Percentiles rank a stretch among this genome's conserved stretches.
phyloP scores from a whole-genome alignment of 2,797 vertebrate species.

The Limosa lapponica region DNA sequence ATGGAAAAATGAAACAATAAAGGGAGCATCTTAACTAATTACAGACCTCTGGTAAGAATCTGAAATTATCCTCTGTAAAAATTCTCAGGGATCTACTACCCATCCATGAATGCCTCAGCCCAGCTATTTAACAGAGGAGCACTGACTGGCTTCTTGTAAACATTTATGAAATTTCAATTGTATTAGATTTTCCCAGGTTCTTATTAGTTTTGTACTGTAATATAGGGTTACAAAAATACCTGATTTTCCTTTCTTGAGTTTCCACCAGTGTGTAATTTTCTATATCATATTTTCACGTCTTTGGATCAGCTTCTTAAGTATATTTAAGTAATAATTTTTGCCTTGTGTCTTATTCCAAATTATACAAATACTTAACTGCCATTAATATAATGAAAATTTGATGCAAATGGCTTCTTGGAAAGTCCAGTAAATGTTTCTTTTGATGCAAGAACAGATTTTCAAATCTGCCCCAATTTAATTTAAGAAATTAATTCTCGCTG shows the following conservation, averaged over 20 bases:
- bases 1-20: not conserved
- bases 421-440: not conserved
- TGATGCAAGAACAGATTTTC: not conserved
- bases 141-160: not conserved
- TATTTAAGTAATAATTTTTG: not conserved
- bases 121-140: not conserved
- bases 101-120: not conserved
- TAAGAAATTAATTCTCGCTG: not conserved
- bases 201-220: not conserved
- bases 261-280: not conserved
- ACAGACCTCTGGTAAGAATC: not conserved
- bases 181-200: not conserved
- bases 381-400: not conserved
- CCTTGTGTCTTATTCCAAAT: not conserved
- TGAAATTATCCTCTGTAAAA: not conserved
- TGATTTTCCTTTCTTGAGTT: not conserved
- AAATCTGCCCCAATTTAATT: not conserved
- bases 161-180: not conserved
- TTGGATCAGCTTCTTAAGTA: not conserved
- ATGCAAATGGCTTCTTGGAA: not conserved
- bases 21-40: not conserved
- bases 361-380: not conserved
- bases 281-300: not conserved
- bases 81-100: not conserved
- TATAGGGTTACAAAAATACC: not conserved